Percentiles rank a stretch among this genome's conserved stretches.
Evolutionary conservation across 2,888 invertebrate species (phyloP).

Genomic region (Nephrocerus scutellatus): DNA sequence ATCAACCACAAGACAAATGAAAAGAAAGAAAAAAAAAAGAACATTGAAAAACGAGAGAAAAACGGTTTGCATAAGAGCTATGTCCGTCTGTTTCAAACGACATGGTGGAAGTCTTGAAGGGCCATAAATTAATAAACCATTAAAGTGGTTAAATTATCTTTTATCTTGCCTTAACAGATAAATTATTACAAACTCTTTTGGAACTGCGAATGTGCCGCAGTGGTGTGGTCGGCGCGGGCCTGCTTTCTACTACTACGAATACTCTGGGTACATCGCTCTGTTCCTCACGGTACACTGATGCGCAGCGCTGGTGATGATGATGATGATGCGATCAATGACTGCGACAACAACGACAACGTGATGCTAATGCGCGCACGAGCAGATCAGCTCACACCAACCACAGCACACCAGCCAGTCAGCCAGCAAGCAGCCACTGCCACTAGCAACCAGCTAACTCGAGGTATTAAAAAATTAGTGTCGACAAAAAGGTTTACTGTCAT

Average conservation of each 20-base stretch:
- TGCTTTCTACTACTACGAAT: no score
- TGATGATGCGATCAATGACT: no score
- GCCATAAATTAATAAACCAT: conserved; percentile 49
- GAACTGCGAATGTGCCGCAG: no score
- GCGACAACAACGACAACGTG: conserved; percentile 8
- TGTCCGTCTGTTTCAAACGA: conserved; percentile 37
- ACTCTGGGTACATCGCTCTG: no score
- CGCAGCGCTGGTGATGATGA: no score
- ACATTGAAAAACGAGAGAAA: background rate
- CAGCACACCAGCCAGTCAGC: conserved; percentile 13
- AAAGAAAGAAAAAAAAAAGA: background rate
- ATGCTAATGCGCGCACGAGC: background rate
- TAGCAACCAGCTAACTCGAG: conserved; percentile 20
- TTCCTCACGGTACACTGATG: no score
- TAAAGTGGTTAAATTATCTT: conserved; percentile 49
- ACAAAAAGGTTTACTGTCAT: conserved; percentile 46
- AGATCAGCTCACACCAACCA: conserved; percentile 10
- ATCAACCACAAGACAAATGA: no score
- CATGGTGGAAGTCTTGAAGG: conserved; percentile 38
- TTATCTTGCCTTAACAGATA: conserved; percentile 48
- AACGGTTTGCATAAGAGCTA: background rate
- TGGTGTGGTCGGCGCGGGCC: no score
- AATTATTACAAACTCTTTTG: conserved; percentile 49
- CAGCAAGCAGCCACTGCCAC: conserved; percentile 5
- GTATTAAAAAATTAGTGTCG: conserved; percentile 43